Base-by-base conservation (phyloP, 2,113 vertebrate genomes). In the Cyphomyrus plagiostoma region DNA sequence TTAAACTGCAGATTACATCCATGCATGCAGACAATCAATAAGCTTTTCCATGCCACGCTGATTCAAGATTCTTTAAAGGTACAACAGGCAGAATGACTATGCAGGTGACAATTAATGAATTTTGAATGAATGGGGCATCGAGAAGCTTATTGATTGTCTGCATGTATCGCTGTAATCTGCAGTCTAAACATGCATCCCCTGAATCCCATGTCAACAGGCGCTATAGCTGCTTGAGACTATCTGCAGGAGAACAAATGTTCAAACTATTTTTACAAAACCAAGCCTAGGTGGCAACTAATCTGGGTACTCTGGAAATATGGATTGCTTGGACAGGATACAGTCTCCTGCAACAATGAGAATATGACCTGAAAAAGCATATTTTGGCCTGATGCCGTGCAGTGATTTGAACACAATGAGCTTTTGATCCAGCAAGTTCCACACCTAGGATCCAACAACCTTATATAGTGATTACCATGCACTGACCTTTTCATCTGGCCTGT, bases 401-500 rank as follows among this genome's bases (percentile, higher is more conserved):
- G 21, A 1, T 84, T 45, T 48, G 5, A 48, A 21, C 11, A 48
- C 56, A 42, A 15, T 19, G 35, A n/a, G 56, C 42, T 23, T 88
- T 88, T 88, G 21, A 88, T 49, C 10, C 13, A 26, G 45, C n/a
- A 45, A 46, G 45, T 49, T 70, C 87, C 30, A 88, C 21, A 48
- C 23, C 45, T 13, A 48, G 39, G 11, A 46, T 42, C 45, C 45
- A 88, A 21, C 9, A 45, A 15, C 26, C 70, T 39, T 42, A 42
- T 39, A 77, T 5, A 2, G 11, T n/a, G 62, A 30, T 70, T 21
- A 42, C 21, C 42, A 10, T 30, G 13, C 23, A 42, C 19, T 5
- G 23, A 74, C 26, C 62, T 62, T 88, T 48, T 74, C 21, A 49
- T 88, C 62, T 50, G 62, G 87, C 62, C 87, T 74, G 62, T n/a